These are phyloP conservation scores for Butorides virescens DNA, from an alignment of 2,113 vertebrate species.

Conservation along the genomic window DNA sequence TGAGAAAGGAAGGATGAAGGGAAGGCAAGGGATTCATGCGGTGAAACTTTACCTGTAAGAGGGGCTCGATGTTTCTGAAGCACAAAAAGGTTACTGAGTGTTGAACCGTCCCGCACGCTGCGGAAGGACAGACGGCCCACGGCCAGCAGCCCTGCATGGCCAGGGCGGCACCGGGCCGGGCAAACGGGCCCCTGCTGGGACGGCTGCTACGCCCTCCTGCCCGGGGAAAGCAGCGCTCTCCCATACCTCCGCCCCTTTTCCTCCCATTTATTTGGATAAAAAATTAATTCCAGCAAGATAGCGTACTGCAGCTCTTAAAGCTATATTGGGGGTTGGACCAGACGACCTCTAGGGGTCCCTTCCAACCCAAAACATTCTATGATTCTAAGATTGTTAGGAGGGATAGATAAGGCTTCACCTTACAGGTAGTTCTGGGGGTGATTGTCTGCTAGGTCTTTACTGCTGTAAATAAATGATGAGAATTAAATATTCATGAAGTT, in stretches of 20 bases:
- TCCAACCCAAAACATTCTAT: too few relatives aligned
- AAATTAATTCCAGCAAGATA: slow-evolving; percentile 13
- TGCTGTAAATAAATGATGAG: slow-evolving; percentile 34
- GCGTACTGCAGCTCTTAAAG: slow-evolving; percentile 14
- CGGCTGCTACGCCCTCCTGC: fast-evolving
- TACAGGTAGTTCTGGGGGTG: slow-evolving; percentile 51
- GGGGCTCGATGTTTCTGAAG: neutral
- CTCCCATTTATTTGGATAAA: slow-evolving; percentile 3
- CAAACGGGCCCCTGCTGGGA: fast-evolving
- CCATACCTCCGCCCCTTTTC: neutral
- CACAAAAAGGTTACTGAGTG: too few relatives aligned
- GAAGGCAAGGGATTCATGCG: neutral
- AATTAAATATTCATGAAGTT: slow-evolving; percentile 57
- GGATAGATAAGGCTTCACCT: neutral
- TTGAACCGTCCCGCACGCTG: neutral
- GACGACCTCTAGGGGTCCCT: too few relatives aligned
- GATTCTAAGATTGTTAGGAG: neutral
- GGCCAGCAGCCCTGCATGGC: neutral
- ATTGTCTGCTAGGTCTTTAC: neutral
- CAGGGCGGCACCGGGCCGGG: too few relatives aligned
- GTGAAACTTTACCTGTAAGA: too few relatives aligned
- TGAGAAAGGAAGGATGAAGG: neutral
- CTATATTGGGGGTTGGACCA: too few relatives aligned
- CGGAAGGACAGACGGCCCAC: neutral
- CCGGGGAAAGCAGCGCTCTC: neutral